Evolutionary conservation across 2,888 invertebrate genomes (phyloP).

Genomic region (Lissonota sp.): DNA sequence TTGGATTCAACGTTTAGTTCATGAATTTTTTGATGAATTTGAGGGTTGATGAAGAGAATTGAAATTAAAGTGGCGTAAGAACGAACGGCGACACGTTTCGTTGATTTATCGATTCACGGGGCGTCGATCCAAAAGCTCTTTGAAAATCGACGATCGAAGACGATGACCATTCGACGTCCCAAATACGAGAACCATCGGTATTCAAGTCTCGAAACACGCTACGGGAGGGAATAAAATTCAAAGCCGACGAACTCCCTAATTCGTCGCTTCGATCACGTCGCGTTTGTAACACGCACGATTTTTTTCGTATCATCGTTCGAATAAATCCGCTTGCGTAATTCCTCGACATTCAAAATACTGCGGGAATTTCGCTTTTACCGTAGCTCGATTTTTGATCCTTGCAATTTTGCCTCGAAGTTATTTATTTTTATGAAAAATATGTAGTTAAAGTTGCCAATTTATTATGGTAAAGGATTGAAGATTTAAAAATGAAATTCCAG

Average conservation of each 20-base stretch:
- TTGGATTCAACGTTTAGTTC: not conserved
- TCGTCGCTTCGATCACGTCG: slow-evolving; percentile 3
- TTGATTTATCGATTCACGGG: slow-evolving; percentile 33
- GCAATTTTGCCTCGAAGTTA: not conserved
- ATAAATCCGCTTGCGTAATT: not conserved
- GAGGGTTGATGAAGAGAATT: not conserved
- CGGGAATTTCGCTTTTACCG: not conserved
- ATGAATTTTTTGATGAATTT: not conserved
- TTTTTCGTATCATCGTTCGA: slow-evolving; percentile 5
- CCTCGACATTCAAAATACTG: not conserved
- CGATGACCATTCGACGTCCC: slow-evolving; percentile 24
- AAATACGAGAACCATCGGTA: slow-evolving; percentile 44
- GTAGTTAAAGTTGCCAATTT: too few species aligned
- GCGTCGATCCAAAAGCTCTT: slow-evolving; percentile 21
- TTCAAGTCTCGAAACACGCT: slow-evolving; percentile 38
- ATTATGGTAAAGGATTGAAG: too few species aligned
- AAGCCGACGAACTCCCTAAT: slow-evolving; percentile 46
- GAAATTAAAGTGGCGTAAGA: not conserved
- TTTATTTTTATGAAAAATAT: not conserved
- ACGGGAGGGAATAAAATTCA: slow-evolving; percentile 40
- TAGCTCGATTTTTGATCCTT: not conserved
- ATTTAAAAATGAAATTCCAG: too few species aligned
- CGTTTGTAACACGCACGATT: not conserved
- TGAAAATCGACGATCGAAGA: slow-evolving; percentile 10
- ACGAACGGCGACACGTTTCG: slow-evolving; percentile 20